A percentile compares a stretch with the other conserved stretches of the same genome.
These are phyloP conservation scores for Hemithea aestivaria DNA, from an alignment of 2,888 invertebrate species.

Conservation along the genomic window DNA sequence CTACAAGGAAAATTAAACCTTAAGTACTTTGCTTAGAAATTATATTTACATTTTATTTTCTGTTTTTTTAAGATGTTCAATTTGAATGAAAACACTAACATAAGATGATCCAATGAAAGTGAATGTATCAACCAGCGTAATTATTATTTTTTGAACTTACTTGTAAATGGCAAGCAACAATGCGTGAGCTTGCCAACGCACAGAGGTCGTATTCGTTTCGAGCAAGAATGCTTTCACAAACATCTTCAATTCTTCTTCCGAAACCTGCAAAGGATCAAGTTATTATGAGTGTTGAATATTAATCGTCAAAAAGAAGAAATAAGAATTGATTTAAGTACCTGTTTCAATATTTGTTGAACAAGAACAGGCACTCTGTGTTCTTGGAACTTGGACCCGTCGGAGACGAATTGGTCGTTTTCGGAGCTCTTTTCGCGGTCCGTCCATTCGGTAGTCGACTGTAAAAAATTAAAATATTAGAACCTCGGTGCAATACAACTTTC, in stretches of 20 bases:
- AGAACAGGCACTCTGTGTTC: slow-evolving; percentile 65
- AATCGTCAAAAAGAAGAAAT: slow-evolving; percentile 5
- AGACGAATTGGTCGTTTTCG: slow-evolving; percentile 65
- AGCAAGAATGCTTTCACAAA: slow-evolving; percentile 95
- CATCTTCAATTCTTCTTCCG: slow-evolving; percentile 81
- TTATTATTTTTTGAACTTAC: slow-evolving; percentile 69
- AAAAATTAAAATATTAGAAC: not conserved
- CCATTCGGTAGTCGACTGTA: slow-evolving; percentile 51
- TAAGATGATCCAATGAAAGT: too few relatives aligned
- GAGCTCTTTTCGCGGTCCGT: slow-evolving; percentile 69
- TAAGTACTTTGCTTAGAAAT: too few relatives aligned
- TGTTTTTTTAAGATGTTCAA: too few relatives aligned
- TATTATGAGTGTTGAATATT: not conserved
- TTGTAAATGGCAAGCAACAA: slow-evolving; percentile 90
- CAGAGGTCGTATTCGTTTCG: slow-evolving; percentile 94
- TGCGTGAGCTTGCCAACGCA: slow-evolving; percentile 97
- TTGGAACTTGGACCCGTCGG: slow-evolving; percentile 73
- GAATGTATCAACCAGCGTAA: too few relatives aligned
- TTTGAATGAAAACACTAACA: too few relatives aligned
- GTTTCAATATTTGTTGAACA: slow-evolving; percentile 69
- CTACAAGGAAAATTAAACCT: slow-evolving; percentile 47
- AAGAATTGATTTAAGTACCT: too few relatives aligned
- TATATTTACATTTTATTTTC: too few relatives aligned
- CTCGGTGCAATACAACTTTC: too few relatives aligned
- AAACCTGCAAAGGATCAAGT: slow-evolving; percentile 55